These are phyloP conservation scores for Canis aureus DNA, from an alignment of 2,113 vertebrate species.

Conservation along the genomic window DNA sequence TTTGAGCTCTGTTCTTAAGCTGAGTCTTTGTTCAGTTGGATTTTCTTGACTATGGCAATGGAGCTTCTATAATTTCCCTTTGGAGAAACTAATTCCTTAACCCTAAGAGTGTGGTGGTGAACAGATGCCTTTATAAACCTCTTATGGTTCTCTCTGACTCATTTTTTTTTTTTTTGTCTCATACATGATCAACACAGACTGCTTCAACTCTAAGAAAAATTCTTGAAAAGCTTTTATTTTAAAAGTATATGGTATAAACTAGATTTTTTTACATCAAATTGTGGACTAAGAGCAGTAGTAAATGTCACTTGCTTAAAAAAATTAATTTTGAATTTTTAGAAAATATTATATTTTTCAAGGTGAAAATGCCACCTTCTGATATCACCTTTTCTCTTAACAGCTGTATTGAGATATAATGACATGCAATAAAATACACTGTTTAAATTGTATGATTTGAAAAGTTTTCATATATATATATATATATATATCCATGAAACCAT, in stretches of 20 bases:
- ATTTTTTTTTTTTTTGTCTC: not conserved
- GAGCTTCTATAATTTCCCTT: slow-evolving; percentile 64
- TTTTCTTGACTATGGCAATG: slow-evolving; percentile 46
- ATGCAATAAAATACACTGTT: not conserved
- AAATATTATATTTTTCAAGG: slow-evolving; percentile 36
- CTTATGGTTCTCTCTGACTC: not conserved
- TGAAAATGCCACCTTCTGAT: not conserved
- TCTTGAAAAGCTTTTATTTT: slow-evolving; percentile 24
- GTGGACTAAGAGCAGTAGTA: not conserved
- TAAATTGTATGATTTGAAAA: slow-evolving; percentile 1
- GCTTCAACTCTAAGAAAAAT: slow-evolving; percentile 12
- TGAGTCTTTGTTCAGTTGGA: slow-evolving; percentile 57
- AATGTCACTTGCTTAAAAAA: not conserved
- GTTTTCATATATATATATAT: not conserved
- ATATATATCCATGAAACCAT: not conserved
- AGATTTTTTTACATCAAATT: slow-evolving; percentile 24
- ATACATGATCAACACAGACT: not conserved
- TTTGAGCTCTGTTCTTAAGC: slow-evolving; percentile 25
- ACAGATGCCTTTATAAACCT: not conserved
- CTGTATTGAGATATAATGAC: not conserved
- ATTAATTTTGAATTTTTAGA: slow-evolving; percentile 11
- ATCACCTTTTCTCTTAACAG: not conserved
- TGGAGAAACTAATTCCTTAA: slow-evolving; percentile 19
- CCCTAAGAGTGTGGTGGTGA: not conserved
- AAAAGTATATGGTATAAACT: not conserved